A percentile compares a stretch with the other conserved stretches of the same genome.
Evolutionary conservation across 2,888 invertebrate genomes (phyloP).

Genomic region (Acleris laterana): DNA sequence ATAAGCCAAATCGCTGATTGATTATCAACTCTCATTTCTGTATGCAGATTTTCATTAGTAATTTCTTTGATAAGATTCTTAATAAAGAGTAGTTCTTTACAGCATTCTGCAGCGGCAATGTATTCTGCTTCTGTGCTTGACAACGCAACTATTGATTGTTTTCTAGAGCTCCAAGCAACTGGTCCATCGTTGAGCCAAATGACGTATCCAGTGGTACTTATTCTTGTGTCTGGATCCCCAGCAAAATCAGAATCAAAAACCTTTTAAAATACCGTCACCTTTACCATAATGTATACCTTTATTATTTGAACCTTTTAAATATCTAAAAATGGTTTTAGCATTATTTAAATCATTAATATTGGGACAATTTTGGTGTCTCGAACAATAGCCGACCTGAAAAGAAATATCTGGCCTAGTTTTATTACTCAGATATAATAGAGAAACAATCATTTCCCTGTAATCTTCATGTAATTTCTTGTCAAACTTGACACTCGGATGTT

Average conservation of each 20-base stretch:
- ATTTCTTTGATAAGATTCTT: no score
- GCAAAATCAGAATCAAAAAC: neutral
- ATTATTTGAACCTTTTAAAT: neutral
- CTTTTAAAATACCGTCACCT: neutral
- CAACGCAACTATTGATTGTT: neutral
- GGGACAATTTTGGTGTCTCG: neutral
- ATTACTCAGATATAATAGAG: no score
- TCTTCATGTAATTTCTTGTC: no score
- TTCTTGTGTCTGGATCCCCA: constrained; percentile 17
- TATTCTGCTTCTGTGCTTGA: no score
- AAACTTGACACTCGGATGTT: no score
- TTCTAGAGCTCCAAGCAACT: neutral
- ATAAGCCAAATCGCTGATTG: neutral
- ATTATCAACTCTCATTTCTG: no score
- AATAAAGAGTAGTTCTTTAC: no score
- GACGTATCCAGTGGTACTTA: no score
- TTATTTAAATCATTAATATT: neutral
- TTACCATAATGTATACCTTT: neutral
- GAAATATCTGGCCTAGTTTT: no score
- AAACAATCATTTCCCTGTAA: neutral
- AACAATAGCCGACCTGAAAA: neutral
- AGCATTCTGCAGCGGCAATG: no score
- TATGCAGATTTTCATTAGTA: no score
- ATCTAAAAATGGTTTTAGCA: neutral
- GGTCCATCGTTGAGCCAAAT: neutral